Evolutionary conservation across 1,140 invertebrate species (phyloP).

Genomic region (Bombus terrestris): DNA sequence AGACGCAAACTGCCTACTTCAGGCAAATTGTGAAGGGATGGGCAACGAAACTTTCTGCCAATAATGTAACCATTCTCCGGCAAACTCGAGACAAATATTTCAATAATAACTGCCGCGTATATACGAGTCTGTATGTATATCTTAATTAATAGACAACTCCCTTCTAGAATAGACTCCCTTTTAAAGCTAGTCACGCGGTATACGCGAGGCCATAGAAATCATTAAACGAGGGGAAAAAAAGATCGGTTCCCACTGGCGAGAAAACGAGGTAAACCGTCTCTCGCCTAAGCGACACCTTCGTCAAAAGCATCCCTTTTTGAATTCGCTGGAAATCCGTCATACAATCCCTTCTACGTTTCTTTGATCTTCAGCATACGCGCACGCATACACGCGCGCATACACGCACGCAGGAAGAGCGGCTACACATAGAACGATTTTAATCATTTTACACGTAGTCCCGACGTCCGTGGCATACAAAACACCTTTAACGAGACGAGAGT

Average conservation of each 20-base stretch:
- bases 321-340: constrained; percentile 23
- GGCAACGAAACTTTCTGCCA: background rate
- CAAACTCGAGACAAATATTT: background rate
- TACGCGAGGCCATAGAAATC: background rate
- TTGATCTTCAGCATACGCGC: constrained; percentile 27
- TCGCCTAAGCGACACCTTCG: background rate
- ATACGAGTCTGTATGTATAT: background rate
- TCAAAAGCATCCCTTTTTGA: constrained; percentile 31
- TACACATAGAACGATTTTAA: constrained; percentile 14
- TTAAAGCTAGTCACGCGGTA: background rate
- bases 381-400: background rate
- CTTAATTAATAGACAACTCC: background rate
- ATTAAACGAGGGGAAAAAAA: background rate
- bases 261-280: constrained; percentile 26
- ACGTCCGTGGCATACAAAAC: background rate
- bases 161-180: background rate
- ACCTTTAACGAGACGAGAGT: constrained; percentile 4
- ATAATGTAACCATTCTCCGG: background rate
- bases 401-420: background rate
- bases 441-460: constrained; percentile 16
- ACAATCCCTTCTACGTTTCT: constrained; percentile 21
- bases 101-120: background rate
- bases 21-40: background rate
- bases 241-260: constrained; percentile 3
- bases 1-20: constrained; percentile 1